Percentiles rank a stretch among this genome's conserved stretches.
Evolutionary conservation across 2,888 invertebrate genomes (phyloP).

Genomic region (Pseudococcus longispinus): DNA sequence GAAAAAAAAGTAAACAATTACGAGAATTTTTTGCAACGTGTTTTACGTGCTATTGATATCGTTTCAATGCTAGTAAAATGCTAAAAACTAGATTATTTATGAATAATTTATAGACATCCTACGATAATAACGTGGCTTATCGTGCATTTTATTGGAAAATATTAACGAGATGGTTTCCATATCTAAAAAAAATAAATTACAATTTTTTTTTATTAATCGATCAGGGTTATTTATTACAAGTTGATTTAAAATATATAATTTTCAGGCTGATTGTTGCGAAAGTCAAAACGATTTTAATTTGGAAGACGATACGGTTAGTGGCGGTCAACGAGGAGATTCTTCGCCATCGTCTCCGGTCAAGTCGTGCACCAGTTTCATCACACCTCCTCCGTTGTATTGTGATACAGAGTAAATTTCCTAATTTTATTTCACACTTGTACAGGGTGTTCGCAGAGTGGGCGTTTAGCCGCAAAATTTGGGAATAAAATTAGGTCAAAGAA

Average conservation of each 20-base stretch:
- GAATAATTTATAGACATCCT: too few species aligned
- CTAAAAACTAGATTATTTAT: not conserved
- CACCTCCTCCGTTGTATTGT: conserved; percentile 51
- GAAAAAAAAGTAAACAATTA: not conserved
- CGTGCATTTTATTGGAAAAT: not conserved
- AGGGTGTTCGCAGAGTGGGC: not conserved
- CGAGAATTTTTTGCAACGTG: not conserved
- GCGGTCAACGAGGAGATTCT: not conserved
- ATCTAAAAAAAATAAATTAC: not conserved
- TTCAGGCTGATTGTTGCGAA: conserved; percentile 21
- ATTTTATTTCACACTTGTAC: not conserved
- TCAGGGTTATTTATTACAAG: not conserved
- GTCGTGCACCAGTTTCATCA: conserved; percentile 58
- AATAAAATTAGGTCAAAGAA: too few species aligned
- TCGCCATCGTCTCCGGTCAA: conserved; percentile 57
- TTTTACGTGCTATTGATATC: not conserved
- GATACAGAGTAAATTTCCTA: conserved; percentile 32
- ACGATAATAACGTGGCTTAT: not conserved
- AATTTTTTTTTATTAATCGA: not conserved
- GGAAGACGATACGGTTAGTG: conserved; percentile 9
- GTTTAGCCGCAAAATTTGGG: too few species aligned
- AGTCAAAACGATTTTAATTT: conserved; percentile 30
- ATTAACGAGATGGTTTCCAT: not conserved
- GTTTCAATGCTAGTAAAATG: not conserved
- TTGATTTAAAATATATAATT: not conserved